A percentile compares a stretch with the other conserved stretches of the same genome.
Evolutionary conservation across 2,797 vertebrate genomes (phyloP).

Genomic region (Ctenosaura bakeri): DNA sequence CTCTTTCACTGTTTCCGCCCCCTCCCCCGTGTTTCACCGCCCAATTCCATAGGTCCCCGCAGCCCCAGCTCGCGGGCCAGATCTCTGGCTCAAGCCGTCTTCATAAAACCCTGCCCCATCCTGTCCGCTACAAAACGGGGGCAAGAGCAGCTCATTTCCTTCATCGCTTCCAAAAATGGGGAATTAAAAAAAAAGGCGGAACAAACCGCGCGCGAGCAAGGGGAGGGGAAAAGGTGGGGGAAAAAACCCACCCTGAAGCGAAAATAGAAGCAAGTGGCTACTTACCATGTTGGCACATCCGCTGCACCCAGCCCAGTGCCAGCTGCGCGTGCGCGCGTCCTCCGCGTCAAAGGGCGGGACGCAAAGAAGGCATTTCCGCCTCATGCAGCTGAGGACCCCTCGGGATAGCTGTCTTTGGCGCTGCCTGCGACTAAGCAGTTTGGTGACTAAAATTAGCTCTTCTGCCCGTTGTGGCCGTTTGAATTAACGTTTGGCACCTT

Average conservation of each 20-base stretch:
- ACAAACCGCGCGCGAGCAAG: background rate
- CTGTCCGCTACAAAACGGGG: fast-evolving
- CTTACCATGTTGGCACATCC: slow-evolving; percentile 43
- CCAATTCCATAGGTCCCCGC: no score
- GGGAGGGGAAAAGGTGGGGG: background rate
- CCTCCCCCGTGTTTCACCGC: no score
- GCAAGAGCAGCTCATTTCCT: background rate
- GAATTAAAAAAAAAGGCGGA: background rate
- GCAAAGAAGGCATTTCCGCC: background rate
- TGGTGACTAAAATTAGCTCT: no score
- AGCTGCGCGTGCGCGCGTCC: background rate
- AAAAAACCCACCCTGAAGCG: background rate
- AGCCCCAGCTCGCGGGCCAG: background rate
- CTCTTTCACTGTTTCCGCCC: no score
- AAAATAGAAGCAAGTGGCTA: background rate
- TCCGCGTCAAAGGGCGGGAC: background rate
- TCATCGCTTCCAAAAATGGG: background rate
- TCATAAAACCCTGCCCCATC: no score
- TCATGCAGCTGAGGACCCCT: background rate
- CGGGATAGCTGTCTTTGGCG: background rate
- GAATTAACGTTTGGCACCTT: no score
- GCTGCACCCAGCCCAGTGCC: background rate
- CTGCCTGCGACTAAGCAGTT: background rate
- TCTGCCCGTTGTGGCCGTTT: no score
- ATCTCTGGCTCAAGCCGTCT: no score